Evolutionary conservation across 2,113 vertebrate species (phyloP).

Genomic region (Tringa solitaria): DNA sequence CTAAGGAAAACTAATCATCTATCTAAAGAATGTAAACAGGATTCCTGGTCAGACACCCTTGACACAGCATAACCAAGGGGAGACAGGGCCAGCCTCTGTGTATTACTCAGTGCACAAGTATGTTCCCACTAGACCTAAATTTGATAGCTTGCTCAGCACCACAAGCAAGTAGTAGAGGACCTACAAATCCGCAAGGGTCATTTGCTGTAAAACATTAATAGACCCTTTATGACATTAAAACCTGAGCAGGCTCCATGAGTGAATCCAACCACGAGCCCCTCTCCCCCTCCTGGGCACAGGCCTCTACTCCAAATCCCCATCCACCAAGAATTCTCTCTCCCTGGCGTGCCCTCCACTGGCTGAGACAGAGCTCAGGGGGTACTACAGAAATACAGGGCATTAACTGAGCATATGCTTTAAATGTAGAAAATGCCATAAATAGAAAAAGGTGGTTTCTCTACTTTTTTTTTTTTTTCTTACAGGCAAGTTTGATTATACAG

Average conservation of each 20-base stretch:
- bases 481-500: not conserved
- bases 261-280: not conserved
- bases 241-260: not conserved
- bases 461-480: not conserved
- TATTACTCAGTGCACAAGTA: not conserved
- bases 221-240: not conserved
- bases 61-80: not conserved
- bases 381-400: not conserved
- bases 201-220: not conserved
- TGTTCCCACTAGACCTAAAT: not conserved
- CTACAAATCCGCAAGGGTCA: not conserved
- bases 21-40: slow-evolving; percentile 10
- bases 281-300: not conserved
- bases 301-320: not conserved
- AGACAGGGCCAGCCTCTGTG: not conserved
- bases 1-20: not conserved
- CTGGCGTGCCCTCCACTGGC: not conserved
- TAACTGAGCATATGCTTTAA: not conserved
- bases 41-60: not conserved
- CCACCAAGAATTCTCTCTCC: not conserved
- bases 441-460: not conserved
- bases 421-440: not conserved
- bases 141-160: not conserved
- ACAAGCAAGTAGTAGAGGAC: not conserved
- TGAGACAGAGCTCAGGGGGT: not conserved